Evolutionary conservation across 2,113 vertebrate genomes (phyloP).

Genomic region (Calcarius ornatus): DNA sequence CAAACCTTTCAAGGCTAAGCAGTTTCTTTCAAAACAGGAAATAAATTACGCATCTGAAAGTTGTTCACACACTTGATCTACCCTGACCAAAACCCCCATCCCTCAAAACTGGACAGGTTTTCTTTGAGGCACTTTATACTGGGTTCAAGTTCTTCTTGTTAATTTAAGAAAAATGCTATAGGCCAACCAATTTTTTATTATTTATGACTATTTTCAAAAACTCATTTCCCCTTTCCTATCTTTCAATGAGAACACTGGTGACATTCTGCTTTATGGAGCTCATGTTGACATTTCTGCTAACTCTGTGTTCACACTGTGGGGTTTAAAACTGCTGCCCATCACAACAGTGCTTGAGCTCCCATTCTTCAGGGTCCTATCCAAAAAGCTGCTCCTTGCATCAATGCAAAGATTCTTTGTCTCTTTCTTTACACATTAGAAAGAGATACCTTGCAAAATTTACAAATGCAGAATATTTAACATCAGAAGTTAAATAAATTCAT

Average conservation of each 20-base stretch:
- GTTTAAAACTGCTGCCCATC: not conserved
- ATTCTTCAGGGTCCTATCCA: not conserved
- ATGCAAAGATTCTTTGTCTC: not conserved
- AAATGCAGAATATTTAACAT: not conserved
- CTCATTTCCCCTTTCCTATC: constrained; percentile 24
- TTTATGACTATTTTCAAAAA: constrained; percentile 59
- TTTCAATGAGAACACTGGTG: constrained; percentile 9
- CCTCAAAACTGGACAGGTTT: constrained; percentile 14
- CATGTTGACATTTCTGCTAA: constrained; percentile 20
- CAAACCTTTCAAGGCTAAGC: constrained; percentile 60
- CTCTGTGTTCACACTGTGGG: not conserved
- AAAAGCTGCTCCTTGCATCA: not conserved
- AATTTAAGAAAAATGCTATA: constrained; percentile 56
- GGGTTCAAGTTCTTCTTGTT: constrained; percentile 26
- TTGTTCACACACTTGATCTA: constrained; percentile 31
- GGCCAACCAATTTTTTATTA: constrained; percentile 42
- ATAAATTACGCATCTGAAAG: constrained; percentile 31
- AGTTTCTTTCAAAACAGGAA: constrained; percentile 56
- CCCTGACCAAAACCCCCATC: not conserved
- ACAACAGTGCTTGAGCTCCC: not conserved
- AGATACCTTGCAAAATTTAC: not conserved
- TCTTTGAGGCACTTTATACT: not conserved
- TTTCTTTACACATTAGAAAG: not conserved
- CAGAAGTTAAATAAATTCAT: not conserved
- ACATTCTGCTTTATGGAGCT: constrained; percentile 9